Percentiles rank a stretch among this genome's conserved stretches.
phyloP scores from a whole-genome alignment of 2,888 invertebrate species.

The Trisateles emortualis region DNA sequence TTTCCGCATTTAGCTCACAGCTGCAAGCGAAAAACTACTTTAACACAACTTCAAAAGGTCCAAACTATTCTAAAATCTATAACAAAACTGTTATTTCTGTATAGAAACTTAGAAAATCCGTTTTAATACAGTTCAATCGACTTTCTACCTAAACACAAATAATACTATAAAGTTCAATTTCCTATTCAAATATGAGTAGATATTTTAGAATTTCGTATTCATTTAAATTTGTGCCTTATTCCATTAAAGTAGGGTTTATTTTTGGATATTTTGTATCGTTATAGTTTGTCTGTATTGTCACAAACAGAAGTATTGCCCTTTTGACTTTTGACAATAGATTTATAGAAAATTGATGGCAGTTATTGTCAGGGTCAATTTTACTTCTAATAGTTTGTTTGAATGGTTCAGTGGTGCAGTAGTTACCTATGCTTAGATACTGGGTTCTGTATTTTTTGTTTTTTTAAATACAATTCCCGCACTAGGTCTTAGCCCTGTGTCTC shows the following conservation, averaged over 20 bases:
- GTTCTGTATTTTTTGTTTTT: no score
- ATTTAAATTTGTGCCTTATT: neutral
- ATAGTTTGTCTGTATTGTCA: slow-evolving; percentile 28
- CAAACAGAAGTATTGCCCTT: slow-evolving; percentile 41
- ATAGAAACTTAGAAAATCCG: slow-evolving; percentile 17
- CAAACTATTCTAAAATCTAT: neutral
- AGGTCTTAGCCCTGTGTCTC: no score
- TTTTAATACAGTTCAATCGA: neutral
- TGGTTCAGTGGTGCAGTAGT: no score
- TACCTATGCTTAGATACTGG: no score
- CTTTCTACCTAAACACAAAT: slow-evolving; percentile 3
- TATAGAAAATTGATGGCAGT: slow-evolving; percentile 40
- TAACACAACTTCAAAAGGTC: slow-evolving; percentile 1
- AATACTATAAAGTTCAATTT: slow-evolving; percentile 10
- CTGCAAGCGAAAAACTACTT: slow-evolving; percentile 13
- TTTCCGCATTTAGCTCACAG: slow-evolving; percentile 2
- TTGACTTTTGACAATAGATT: slow-evolving; percentile 46
- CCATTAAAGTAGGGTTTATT: neutral
- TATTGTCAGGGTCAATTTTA: no score
- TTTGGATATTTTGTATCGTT: neutral
- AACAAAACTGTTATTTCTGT: slow-evolving; percentile 2
- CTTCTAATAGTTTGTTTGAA: no score
- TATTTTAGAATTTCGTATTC: neutral
- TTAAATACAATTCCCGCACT: no score
- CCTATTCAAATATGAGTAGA: neutral